These are phyloP conservation scores for Dendropsophus ebraccatus DNA, from an alignment of 2,113 vertebrate species.

Conservation along the genomic window DNA sequence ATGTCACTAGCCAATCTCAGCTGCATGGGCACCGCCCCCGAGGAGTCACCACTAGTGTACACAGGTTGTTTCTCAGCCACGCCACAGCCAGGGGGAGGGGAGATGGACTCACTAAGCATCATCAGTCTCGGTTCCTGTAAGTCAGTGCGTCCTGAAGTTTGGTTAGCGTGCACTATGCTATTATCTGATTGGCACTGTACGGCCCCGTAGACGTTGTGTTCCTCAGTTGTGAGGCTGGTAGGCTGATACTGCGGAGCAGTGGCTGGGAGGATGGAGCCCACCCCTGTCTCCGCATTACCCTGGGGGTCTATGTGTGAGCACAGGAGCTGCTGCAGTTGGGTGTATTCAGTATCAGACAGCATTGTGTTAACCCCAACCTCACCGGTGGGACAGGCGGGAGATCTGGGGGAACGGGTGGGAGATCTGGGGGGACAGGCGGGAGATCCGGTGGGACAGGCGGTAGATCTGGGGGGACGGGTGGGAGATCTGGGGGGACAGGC, in stretches of 20 bases:
- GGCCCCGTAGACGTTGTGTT: conserved; percentile 63
- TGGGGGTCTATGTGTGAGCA: conserved; percentile 72
- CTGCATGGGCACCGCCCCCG: conserved; percentile 67
- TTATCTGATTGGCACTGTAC: too few species aligned
- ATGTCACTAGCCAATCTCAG: conserved; percentile 63
- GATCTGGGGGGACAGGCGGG: too few species aligned
- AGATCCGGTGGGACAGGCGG: too few species aligned
- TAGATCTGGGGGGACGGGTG: too few species aligned
- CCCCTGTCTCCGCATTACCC: conserved; percentile 65
- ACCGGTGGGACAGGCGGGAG: conserved; percentile 61
- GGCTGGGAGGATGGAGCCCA: conserved; percentile 61
- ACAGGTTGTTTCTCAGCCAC: conserved; percentile 65
- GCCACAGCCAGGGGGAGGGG: conserved; percentile 50
- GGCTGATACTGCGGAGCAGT: conserved; percentile 56
- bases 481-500: too few species aligned
- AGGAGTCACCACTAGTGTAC: conserved; percentile 61
- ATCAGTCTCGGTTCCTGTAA: too few species aligned
- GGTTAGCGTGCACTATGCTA: conserved; percentile 64
- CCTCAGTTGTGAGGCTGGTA: conserved; percentile 55
- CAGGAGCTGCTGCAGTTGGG: conserved; percentile 83
- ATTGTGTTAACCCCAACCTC: conserved; percentile 73
- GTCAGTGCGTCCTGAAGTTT: conserved; percentile 69
- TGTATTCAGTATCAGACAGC: conserved; percentile 84
- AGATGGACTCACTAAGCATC: too few species aligned
- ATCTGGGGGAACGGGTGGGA: conserved; percentile 20